A percentile compares a stretch with the other conserved stretches of the same genome.
These are phyloP conservation scores for Mugil cephalus DNA, from an alignment of 2,113 vertebrate genomes.

Conservation along the genomic window DNA sequence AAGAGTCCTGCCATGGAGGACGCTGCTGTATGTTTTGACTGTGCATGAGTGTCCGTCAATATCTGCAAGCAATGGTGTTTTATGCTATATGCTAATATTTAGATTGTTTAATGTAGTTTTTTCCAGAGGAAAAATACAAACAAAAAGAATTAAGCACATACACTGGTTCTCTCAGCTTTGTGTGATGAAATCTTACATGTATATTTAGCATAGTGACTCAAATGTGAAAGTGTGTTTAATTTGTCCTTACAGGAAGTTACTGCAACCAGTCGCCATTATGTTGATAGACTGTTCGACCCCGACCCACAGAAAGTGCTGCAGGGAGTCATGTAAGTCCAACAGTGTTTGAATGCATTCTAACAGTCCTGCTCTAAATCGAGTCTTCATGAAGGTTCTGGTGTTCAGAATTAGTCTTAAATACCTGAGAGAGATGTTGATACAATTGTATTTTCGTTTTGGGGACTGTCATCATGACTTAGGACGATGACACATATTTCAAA, in stretches of 20 bases:
- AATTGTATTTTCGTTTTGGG: too few species aligned
- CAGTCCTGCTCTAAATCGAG: too few species aligned
- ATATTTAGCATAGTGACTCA: neutral
- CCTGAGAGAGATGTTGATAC: too few species aligned
- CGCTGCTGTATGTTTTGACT: slow-evolving; percentile 12
- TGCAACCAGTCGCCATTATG: slow-evolving; percentile 99
- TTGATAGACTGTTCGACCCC: slow-evolving; percentile 97
- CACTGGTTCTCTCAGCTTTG: too few species aligned
- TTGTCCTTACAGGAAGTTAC: slow-evolving; percentile 92
- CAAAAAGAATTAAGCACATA: too few species aligned
- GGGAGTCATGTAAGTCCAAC: slow-evolving; percentile 97
- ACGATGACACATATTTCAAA: too few species aligned
- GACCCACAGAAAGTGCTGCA: slow-evolving; percentile 99
- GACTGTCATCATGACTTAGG: too few species aligned
- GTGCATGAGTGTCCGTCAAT: neutral
- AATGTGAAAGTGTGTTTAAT: slow-evolving; percentile 21
- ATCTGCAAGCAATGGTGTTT: neutral
- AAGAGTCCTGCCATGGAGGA: slow-evolving; percentile 14
- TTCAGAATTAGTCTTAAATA: too few species aligned
- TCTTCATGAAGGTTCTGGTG: too few species aligned
- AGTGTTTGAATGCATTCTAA: too few species aligned
- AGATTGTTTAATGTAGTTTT: too few species aligned
- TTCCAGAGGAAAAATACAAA: neutral
- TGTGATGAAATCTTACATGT: slow-evolving; percentile 1
- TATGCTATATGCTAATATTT: neutral